Conservation (phyloP, 2,797 vertebrate species). For the Myotis planiceps region DNA sequence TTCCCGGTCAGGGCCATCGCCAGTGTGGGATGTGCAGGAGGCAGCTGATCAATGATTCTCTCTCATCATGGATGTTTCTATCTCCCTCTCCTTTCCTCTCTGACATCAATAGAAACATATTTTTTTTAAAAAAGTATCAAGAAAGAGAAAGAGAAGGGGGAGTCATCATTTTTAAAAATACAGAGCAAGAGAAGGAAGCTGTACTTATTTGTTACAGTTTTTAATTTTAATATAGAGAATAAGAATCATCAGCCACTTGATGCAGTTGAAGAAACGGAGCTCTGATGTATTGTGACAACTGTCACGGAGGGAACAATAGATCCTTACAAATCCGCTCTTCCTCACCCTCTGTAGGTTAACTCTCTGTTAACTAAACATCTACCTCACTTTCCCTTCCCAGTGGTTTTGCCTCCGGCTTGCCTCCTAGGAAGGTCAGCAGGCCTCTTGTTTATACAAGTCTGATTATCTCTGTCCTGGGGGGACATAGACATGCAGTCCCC, state of each 20-base stretch:
- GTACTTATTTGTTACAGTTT: neutral
- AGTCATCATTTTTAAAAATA: neutral
- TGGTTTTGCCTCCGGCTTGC: slow-evolving; percentile 38
- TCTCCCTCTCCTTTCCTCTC: too few species aligned
- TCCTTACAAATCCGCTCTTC: neutral
- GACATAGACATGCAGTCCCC: neutral
- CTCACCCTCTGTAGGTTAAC: neutral
- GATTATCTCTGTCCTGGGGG: slow-evolving; percentile 27
- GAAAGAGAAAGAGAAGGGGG: neutral
- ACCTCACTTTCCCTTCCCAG: neutral
- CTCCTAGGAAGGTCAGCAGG: slow-evolving; percentile 27
- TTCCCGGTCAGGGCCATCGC: too few species aligned
- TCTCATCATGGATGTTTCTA: too few species aligned
- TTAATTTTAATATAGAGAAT: slow-evolving; percentile 26
- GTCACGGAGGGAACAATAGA: neutral
- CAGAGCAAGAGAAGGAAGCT: neutral
- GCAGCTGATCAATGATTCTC: too few species aligned
- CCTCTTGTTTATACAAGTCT: slow-evolving; percentile 11
- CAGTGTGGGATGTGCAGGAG: too few species aligned
- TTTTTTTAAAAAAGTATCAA: neutral
- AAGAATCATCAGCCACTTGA: neutral
- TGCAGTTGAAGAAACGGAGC: neutral
- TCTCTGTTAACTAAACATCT: neutral
- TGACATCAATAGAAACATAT: too few species aligned
- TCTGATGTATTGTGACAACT: slow-evolving; percentile 34